Conservation (phyloP, 2,888 invertebrate species). For the Patella pellucida region DNA sequence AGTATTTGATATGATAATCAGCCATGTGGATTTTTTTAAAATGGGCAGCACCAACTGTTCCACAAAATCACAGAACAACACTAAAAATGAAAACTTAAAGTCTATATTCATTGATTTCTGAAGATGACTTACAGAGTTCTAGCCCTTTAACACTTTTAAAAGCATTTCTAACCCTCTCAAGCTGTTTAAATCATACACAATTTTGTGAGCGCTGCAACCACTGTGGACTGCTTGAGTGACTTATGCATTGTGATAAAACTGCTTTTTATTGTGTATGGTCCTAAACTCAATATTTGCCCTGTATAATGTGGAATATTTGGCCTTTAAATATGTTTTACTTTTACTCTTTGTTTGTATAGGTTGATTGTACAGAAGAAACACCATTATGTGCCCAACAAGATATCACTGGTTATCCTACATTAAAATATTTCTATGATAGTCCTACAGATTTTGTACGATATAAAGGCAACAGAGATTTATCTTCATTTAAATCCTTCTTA, state of each 20-base stretch:
- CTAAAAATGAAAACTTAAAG: too few species aligned
- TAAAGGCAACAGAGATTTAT: slow-evolving; percentile 74
- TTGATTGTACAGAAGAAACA: slow-evolving; percentile 62
- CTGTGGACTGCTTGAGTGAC: not conserved
- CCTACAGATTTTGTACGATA: slow-evolving; percentile 82
- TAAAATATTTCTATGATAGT: slow-evolving; percentile 81
- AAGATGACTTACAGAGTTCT: too few species aligned
- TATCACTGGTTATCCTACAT: slow-evolving; percentile 62
- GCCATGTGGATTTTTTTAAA: too few species aligned
- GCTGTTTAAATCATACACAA: too few species aligned
- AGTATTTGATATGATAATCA: too few species aligned
- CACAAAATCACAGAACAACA: too few species aligned
- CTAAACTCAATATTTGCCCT: not conserved
- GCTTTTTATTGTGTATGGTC: not conserved
- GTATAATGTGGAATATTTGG: not conserved
- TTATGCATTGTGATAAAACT: not conserved
- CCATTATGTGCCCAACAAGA: slow-evolving; percentile 57
- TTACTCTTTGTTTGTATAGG: slow-evolving; percentile 38
- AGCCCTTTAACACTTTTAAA: too few species aligned
- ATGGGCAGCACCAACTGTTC: too few species aligned
- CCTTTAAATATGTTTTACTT: not conserved
- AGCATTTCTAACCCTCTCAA: too few species aligned
- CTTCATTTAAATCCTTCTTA: slow-evolving; percentile 49
- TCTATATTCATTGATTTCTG: too few species aligned
- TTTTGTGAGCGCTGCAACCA: too few species aligned